Evolutionary conservation across 2,113 vertebrate species (phyloP).

Genomic region (Petaurus breviceps): DNA sequence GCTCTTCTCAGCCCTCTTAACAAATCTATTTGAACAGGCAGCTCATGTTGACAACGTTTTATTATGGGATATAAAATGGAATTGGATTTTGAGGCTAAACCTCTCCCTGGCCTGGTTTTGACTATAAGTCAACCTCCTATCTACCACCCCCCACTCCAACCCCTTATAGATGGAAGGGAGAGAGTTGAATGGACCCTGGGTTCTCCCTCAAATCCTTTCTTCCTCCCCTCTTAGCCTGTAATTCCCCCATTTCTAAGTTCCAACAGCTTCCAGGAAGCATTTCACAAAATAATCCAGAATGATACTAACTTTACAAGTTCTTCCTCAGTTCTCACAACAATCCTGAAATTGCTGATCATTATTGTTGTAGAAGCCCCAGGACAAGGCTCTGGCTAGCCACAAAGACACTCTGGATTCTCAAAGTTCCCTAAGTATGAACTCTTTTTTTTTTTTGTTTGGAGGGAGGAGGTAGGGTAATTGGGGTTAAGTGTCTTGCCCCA

Average conservation of each 20-base stretch:
- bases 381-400: background rate
- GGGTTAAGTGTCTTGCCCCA: too few species aligned
- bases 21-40: conserved; percentile 63
- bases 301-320: background rate
- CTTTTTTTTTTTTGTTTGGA: too few species aligned
- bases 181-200: background rate
- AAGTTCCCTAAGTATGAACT: background rate
- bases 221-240: background rate
- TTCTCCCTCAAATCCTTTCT: background rate
- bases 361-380: background rate
- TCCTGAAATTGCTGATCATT: background rate
- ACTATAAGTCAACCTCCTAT: background rate
- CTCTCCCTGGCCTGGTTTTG: conserved; percentile 37
- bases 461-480: too few species aligned
- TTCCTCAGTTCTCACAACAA: background rate
- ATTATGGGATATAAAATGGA: conserved; percentile 58
- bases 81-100: conserved; percentile 49
- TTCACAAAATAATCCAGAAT: background rate
- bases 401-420: background rate
- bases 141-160: background rate
- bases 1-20: conserved; percentile 35
- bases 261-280: background rate
- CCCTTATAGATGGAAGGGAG: background rate
- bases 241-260: background rate
- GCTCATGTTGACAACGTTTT: conserved; percentile 61